Percentiles rank a stretch among this genome's conserved stretches.
Conservation (phyloP, 2,113 vertebrate genomes). For the Cervus canadensis region DNA sequence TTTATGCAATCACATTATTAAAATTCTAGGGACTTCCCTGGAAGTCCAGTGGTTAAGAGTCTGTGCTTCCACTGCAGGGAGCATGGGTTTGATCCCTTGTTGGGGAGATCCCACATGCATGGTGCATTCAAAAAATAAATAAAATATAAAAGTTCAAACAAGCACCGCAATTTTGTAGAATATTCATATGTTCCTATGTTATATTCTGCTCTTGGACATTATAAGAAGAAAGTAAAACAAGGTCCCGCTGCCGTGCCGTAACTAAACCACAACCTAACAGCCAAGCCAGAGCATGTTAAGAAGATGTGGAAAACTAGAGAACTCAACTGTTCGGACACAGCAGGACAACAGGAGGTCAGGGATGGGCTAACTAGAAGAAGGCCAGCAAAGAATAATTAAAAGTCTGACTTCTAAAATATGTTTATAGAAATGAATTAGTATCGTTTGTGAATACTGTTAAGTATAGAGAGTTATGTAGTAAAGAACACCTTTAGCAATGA, state of each 20-base stretch:
- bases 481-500: not conserved
- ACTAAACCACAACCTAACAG: not conserved
- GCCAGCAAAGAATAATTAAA: not conserved
- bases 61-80: not conserved
- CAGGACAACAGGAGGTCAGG: not conserved
- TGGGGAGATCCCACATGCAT: not conserved
- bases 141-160: not conserved
- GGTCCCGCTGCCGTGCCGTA: not conserved
- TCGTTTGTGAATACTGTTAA: not conserved
- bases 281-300: not conserved
- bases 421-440: not conserved
- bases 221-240: conserved; percentile 7
- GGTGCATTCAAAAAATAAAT: not conserved
- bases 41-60: not conserved
- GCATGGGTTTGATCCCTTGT: not conserved
- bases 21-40: not conserved
- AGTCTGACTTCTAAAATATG: not conserved
- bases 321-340: not conserved
- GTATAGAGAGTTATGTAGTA: not conserved
- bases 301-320: not conserved
- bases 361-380: not conserved
- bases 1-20: not conserved
- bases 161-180: not conserved
- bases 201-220: not conserved
- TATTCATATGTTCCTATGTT: not conserved